Conservation (phyloP, 1,140 invertebrate genomes). For the Frieseomelitta varia region DNA sequence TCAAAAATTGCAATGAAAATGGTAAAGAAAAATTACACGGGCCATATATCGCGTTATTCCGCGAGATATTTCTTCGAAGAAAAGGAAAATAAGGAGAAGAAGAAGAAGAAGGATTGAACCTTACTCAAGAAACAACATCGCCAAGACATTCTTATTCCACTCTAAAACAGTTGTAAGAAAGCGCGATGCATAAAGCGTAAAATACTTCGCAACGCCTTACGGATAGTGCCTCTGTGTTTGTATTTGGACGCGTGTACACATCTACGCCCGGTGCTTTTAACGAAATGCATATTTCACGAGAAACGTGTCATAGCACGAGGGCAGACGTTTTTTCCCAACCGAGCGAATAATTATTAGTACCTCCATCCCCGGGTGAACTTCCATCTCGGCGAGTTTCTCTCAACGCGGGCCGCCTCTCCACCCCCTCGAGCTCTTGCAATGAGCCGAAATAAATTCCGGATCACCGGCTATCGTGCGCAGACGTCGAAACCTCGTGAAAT, state of each 20-base stretch:
- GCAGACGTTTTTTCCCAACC: neutral
- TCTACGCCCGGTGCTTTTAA: conserved; percentile 19
- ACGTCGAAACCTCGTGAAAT: conserved; percentile 14
- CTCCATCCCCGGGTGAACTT: neutral
- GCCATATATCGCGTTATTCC: neutral
- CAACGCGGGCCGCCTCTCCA: no score
- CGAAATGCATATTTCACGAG: conserved; percentile 37
- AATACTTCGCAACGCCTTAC: conserved; percentile 36
- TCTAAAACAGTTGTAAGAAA: conserved; percentile 13
- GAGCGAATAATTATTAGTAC: neutral
- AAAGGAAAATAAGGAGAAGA: neutral
- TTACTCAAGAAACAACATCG: neutral
- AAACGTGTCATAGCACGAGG: neutral
- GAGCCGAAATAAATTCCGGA: conserved; percentile 7
- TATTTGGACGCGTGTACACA: neutral
- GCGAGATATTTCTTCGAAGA: no score
- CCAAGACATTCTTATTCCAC: conserved; percentile 8
- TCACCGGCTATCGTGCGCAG: neutral
- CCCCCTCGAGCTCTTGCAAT: no score
- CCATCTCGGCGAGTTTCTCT: neutral
- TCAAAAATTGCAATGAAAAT: neutral
- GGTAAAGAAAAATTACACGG: neutral
- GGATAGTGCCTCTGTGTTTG: neutral
- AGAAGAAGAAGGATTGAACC: neutral
- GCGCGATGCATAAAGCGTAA: conserved; percentile 15